Evolutionary conservation across 2,797 vertebrate genomes (phyloP).

Genomic region (Enteromius unitaeniatus): DNA sequence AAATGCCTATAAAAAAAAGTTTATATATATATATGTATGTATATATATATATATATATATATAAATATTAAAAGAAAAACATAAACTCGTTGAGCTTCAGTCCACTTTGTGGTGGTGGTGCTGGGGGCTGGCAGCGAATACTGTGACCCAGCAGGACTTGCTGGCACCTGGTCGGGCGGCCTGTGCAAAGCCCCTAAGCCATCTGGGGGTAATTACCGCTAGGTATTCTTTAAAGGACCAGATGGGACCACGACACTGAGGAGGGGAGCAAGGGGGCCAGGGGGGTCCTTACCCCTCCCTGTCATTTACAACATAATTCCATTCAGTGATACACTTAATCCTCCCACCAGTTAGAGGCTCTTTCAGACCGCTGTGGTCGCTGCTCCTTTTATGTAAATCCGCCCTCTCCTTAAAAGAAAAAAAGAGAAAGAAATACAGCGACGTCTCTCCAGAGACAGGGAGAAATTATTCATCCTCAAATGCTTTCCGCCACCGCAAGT

Average conservation of each 20-base stretch:
- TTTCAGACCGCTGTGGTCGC: constrained; percentile 89
- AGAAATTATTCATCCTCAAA: constrained; percentile 95
- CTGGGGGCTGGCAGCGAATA: constrained; percentile 86
- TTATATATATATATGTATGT: too few relatives aligned
- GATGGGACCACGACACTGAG: constrained; percentile 91
- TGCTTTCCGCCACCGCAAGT: constrained; percentile 92
- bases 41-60: constrained; percentile 52
- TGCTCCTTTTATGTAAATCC: constrained; percentile 98
- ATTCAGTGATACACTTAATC: constrained; percentile 99
- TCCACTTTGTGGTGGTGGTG: constrained; percentile 84
- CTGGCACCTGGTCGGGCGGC: constrained; percentile 96
- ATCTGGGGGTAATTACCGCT: constrained; percentile 99
- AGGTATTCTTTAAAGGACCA: constrained; percentile 99
- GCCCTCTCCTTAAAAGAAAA: constrained; percentile 66
- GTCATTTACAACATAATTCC: constrained; percentile 99
- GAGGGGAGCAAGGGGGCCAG: constrained; percentile 63
- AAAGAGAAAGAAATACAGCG: constrained; percentile 70
- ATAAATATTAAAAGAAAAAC: constrained; percentile 70
- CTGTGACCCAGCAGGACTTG: constrained; percentile 89
- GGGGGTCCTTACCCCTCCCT: constrained; percentile 78
- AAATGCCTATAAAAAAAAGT: constrained; percentile 79
- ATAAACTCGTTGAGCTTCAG: constrained; percentile 84
- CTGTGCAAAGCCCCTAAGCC: constrained; percentile 86
- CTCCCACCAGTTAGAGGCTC: constrained; percentile 93
- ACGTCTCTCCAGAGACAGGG: constrained; percentile 84